Base-by-base conservation (phyloP, 1,140 invertebrate genomes). In the Achroia grisella region DNA sequence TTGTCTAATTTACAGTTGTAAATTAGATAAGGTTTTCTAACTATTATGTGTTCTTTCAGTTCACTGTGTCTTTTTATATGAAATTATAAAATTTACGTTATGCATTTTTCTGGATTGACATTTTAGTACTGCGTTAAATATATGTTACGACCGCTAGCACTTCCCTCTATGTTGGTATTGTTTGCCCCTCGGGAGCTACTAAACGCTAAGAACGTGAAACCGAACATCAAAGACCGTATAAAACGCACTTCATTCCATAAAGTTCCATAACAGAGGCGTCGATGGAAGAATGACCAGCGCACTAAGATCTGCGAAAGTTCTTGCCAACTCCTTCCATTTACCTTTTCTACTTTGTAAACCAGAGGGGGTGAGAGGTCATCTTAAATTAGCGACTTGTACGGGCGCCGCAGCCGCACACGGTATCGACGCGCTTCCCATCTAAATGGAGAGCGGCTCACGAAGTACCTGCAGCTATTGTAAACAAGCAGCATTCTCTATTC, bases 161-260 rank as follows among this genome's bases (percentile, higher is more conserved):
- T 68, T 70, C 51, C 47, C 46, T 64, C 57, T 23, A 60, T 63
- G 62, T 62, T 69, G 60, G 69, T 71, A 69, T 66, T 65, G 53
- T 56, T 57, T 34, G 41, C 55, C 69, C 49, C 56, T 60, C 29
- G 56, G 59, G 65, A 71, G 45, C 62, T 59, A 68, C 62, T 71
- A 58, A 48, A 58, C 52, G 58, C 48, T 71, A 63, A 67, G 62
- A 70, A 65, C 64, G 61, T 58, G 58, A 69, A 75, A 71, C 59
- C 57, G 65, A 74, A 81, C 65, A 76, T 82, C 71, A 71, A 79
- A 76, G 58, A 56, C 58, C 67, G 52, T 64, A 75, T 70, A 72
- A 71, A 71, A 75, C 65, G 69, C 64, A 77, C 73, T 81, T 69
- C 56, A 68, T 71, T 67, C 61, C 62, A 77, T 72, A 70, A 73